These are phyloP conservation scores for Onychostoma macrolepis DNA, from an alignment of 2,113 vertebrate species.

Conservation along the genomic window DNA sequence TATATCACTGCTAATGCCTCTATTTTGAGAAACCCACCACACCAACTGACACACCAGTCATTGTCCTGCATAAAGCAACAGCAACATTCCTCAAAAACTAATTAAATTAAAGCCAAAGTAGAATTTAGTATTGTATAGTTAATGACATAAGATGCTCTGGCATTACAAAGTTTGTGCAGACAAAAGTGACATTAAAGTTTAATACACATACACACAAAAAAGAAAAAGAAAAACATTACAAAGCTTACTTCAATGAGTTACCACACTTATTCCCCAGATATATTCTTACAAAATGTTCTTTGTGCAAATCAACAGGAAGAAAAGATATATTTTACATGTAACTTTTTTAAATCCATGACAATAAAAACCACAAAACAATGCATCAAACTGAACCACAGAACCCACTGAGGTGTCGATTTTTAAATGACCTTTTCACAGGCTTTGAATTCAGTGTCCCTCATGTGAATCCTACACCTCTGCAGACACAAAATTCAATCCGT, in stretches of 20 bases:
- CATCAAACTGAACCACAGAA: constrained; percentile 45
- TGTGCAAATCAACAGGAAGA: constrained; percentile 52
- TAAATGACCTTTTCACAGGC: constrained; percentile 25
- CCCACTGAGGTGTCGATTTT: constrained; percentile 3
- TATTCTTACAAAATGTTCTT: constrained; percentile 51
- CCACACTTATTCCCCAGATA: constrained; percentile 10
- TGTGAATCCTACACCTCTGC: not conserved
- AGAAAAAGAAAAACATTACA: constrained; percentile 24
- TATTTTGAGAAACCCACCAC: constrained; percentile 10
- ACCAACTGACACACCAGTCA: not conserved
- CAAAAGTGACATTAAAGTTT: not conserved
- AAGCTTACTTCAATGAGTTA: constrained; percentile 6
- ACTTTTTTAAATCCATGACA: constrained; percentile 27
- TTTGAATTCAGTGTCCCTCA: constrained; percentile 40
- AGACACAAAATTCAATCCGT: not conserved
- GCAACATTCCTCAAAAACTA: not conserved
- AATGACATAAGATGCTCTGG: not conserved
- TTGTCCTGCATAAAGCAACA: not conserved
- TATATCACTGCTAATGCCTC: constrained; percentile 4
- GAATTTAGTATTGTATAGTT: not conserved
- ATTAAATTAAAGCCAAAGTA: not conserved
- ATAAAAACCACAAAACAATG: constrained; percentile 36
- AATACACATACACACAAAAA: not conserved
- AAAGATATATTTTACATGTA: constrained; percentile 13
- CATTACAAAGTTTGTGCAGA: not conserved